Base-by-base conservation (phyloP, 2,113 vertebrate genomes). In the Cardinalis cardinalis region DNA sequence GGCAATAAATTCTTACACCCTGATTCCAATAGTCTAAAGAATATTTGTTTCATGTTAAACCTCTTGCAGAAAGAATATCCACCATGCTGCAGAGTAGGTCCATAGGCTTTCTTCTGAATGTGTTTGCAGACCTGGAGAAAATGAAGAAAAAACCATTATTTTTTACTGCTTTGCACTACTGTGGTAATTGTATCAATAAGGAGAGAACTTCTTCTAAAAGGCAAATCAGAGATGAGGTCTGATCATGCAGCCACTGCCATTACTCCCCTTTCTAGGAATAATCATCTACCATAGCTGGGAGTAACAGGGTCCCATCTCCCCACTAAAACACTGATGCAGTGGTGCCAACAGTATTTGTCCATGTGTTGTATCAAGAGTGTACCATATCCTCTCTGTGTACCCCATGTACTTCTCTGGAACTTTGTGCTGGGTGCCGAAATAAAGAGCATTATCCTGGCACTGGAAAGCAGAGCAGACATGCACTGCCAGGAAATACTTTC, bases 381-480 rank as follows among this genome's bases (percentile, higher is more conserved):
- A 1, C 7, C 68, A 26, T 2, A 18, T 2, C 3, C 5, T 21
- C 8, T 7, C 14, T 53, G 4, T 53, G 58, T n/a, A 6, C 18
- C 14, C 20, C 8, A 3, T 6, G 46, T 43, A 23, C 18, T 51
- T 19, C 17, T 41, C 52, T 55, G 34, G 20, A 81, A 38, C 9
- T 56, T 65, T 51, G 21, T 29, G 20, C 0, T 20, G 48, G 7
- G 11, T 34, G n/a, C 51, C 40, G 23, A 46, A 55, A 70, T 41
- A 60, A 49, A 88, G 18, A 69, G 8, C 3, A 4, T 69, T 43
- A 3, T 25, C 41, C 61, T 87, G 49, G 14, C 7, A 6, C 0
- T 38, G 18, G 51, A 75, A 82, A 87, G 38, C 34, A 87, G 61
- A 82, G 36, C 26, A 51, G 53, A 46, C 3, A 2, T 4, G 40